These are phyloP conservation scores for Trachymyrmex septentrionalis DNA, from an alignment of 1,140 invertebrate genomes.

Conservation along the genomic window DNA sequence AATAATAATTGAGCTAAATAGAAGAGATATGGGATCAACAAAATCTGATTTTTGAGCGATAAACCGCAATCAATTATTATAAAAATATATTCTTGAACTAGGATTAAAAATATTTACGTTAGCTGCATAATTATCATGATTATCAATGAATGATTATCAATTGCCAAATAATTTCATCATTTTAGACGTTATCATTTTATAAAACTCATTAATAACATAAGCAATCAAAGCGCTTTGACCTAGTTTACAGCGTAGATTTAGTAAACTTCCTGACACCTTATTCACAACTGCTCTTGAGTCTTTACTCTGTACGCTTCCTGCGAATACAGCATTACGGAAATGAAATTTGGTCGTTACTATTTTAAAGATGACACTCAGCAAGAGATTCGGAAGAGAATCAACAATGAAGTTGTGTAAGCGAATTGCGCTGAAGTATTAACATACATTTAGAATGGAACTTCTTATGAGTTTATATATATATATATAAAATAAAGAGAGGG, in stretches of 20 bases:
- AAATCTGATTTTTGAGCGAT: background rate
- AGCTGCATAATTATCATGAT: background rate
- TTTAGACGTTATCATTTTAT: conserved; percentile 25
- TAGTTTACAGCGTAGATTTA: conserved; percentile 28
- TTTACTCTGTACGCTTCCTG: background rate
- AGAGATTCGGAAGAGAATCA: conserved; percentile 29
- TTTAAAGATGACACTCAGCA: conserved; percentile 20
- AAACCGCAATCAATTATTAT: background rate
- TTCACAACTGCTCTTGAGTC: background rate
- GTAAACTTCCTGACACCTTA: conserved; percentile 7
- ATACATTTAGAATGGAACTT: conserved; percentile 13
- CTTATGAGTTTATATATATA: background rate
- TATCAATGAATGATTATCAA: background rate
- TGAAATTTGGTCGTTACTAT: conserved; percentile 18
- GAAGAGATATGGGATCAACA: background rate
- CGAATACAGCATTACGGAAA: conserved; percentile 24
- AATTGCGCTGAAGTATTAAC: conserved; percentile 6
- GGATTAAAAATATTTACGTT: background rate
- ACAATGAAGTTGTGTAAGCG: conserved; percentile 12
- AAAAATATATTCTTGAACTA: background rate
- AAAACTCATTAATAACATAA: conserved; percentile 55
- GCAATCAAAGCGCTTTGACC: conserved; percentile 4
- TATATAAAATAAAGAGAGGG: background rate
- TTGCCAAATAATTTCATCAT: conserved; percentile 49
- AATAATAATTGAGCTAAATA: background rate